Conservation (phyloP, 2,113 vertebrate genomes). For the Galemys pyrenaicus region DNA sequence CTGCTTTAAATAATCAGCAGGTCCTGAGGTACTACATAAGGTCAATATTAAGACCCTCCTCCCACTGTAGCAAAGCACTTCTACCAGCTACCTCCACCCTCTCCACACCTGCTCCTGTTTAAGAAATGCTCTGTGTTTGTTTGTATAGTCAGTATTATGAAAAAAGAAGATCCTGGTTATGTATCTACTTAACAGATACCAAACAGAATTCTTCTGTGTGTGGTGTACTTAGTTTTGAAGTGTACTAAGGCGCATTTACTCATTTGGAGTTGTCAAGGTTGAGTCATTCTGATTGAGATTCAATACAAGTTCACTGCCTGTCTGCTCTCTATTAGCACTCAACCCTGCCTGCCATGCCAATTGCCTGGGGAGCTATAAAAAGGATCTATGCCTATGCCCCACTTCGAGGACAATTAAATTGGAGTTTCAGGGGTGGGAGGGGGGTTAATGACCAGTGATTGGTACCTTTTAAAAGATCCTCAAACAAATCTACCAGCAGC, state of each 20-base stretch:
- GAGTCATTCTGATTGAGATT: conserved; percentile 45
- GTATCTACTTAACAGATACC: neutral
- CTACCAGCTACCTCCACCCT: neutral
- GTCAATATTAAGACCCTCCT: neutral
- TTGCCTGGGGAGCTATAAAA: conserved; percentile 22
- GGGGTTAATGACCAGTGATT: neutral
- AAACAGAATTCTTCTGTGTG: neutral
- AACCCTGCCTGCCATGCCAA: neutral
- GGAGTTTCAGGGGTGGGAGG: neutral
- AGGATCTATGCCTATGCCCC: neutral
- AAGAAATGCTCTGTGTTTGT: neutral
- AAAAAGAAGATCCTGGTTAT: neutral
- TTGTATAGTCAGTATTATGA: neutral
- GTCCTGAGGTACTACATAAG: neutral
- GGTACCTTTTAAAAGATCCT: neutral
- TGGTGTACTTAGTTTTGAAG: conserved; percentile 9
- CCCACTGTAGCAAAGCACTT: neutral
- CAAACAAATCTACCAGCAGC: neutral
- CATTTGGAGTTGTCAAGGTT: neutral
- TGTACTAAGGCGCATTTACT: neutral
- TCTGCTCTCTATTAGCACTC: neutral
- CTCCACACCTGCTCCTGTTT: neutral
- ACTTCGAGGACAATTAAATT: conserved; percentile 47
- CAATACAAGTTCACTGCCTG: neutral
- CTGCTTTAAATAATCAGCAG: neutral